Percentiles rank a stretch among this genome's conserved stretches.
Conservation (phyloP, 92 coral and sea anemone species). For the Zoanthus solanderi region DNA sequence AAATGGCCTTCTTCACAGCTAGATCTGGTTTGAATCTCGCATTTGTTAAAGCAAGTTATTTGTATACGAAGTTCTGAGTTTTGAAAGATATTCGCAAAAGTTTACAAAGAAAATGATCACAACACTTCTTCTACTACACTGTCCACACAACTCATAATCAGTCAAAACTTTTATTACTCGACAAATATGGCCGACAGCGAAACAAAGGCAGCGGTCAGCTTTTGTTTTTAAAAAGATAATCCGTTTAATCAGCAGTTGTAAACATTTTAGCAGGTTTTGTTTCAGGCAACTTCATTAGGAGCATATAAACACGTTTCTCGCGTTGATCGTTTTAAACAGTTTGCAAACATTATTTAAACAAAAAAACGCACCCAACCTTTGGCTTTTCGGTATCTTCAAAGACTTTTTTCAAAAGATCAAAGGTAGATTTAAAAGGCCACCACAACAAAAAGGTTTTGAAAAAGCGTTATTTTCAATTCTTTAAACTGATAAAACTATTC, state of each 20-base stretch:
- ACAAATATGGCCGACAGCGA: neutral
- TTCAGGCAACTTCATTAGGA: constrained; percentile 26
- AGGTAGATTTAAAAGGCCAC: neutral
- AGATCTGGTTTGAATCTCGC: no score
- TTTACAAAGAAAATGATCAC: no score
- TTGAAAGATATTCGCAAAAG: no score
- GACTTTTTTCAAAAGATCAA: neutral
- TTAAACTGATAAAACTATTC: neutral
- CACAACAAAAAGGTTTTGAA: neutral
- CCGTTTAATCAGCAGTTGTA: constrained; percentile 20
- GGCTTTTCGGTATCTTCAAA: neutral
- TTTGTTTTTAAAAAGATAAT: neutral
- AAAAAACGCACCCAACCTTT: neutral
- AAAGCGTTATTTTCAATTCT: neutral
- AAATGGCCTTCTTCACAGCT: no score
- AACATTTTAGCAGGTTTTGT: constrained; percentile 23
- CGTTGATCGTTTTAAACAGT: neutral
- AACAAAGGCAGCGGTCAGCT: constrained; percentile 19
- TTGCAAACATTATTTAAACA: neutral
- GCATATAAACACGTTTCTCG: constrained; percentile 13
- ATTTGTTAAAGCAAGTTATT: no score
- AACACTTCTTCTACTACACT: no score
- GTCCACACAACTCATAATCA: neutral
- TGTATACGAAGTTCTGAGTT: no score
- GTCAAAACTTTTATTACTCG: neutral